These are phyloP conservation scores for Pteropus alecto DNA, from an alignment of 2,113 vertebrate species.

Conservation along the genomic window DNA sequence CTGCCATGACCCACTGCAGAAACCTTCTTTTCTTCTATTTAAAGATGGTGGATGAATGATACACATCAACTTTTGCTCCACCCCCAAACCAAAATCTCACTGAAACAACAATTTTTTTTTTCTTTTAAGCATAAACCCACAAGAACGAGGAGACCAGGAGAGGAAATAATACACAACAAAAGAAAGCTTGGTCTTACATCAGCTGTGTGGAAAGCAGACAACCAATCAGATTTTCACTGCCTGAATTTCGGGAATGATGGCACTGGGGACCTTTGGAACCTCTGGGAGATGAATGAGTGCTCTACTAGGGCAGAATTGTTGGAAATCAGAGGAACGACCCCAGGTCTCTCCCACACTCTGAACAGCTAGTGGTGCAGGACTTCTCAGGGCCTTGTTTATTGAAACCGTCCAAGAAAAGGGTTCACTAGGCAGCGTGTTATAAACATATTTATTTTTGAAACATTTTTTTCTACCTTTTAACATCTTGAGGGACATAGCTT, in stretches of 20 bases:
- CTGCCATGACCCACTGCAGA: accelerated
- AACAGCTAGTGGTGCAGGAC: background rate
- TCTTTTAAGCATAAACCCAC: background rate
- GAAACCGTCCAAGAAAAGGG: background rate
- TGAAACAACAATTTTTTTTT: background rate
- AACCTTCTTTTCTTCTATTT: background rate
- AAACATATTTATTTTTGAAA: background rate
- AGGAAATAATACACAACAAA: background rate
- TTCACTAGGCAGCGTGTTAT: background rate
- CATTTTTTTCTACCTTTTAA: background rate
- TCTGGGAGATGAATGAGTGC: background rate
- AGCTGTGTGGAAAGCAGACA: background rate
- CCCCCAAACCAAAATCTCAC: background rate
- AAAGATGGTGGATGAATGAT: background rate
- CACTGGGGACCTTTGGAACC: background rate
- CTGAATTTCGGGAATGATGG: background rate
- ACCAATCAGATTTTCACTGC: background rate
- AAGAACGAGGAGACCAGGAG: background rate
- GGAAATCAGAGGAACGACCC: background rate
- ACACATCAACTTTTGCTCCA: background rate
- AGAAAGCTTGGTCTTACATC: background rate
- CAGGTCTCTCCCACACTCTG: background rate
- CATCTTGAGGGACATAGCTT: background rate
- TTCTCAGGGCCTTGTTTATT: background rate
- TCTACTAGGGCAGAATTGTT: background rate